Evolutionary conservation across 2,888 invertebrate genomes (phyloP).

Genomic region (Helobdella robusta): DNA sequence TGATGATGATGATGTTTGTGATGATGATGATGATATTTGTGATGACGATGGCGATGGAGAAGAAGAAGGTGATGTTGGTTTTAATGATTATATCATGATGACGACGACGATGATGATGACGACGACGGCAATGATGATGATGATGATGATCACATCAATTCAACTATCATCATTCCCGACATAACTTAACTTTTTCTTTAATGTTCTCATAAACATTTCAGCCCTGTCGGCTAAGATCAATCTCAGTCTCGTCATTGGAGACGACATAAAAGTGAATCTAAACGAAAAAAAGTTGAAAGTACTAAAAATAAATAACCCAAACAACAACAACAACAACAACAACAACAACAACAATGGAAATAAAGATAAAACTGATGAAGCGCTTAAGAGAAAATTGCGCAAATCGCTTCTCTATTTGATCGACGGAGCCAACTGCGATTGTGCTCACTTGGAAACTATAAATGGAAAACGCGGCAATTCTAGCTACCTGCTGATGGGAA

Average conservation of each 20-base stretch:
- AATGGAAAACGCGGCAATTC: background rate
- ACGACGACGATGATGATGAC: background rate
- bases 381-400: too few relatives aligned
- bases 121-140: conserved; percentile 3
- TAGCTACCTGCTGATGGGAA: conserved; percentile 2
- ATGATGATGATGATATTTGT: background rate
- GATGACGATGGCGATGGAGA: conserved; percentile 1
- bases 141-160: background rate
- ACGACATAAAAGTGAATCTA: too few relatives aligned
- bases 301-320: background rate
- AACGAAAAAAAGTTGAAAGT: too few relatives aligned
- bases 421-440: conserved; percentile 7
- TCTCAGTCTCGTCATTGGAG: too few relatives aligned
- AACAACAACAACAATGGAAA: background rate
- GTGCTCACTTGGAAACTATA: conserved; percentile 9
- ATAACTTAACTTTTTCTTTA: too few relatives aligned
- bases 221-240: too few relatives aligned
- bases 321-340: background rate
- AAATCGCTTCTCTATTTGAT: conserved; percentile 7
- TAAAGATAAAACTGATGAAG: background rate
- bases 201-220: too few relatives aligned
- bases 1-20: background rate
- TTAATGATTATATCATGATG: background rate
- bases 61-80: background rate
- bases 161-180: too few relatives aligned